Percentiles rank a stretch among this genome's conserved stretches.
Conservation (phyloP, 2,113 vertebrate genomes). For the Eonycteris spelaea region DNA sequence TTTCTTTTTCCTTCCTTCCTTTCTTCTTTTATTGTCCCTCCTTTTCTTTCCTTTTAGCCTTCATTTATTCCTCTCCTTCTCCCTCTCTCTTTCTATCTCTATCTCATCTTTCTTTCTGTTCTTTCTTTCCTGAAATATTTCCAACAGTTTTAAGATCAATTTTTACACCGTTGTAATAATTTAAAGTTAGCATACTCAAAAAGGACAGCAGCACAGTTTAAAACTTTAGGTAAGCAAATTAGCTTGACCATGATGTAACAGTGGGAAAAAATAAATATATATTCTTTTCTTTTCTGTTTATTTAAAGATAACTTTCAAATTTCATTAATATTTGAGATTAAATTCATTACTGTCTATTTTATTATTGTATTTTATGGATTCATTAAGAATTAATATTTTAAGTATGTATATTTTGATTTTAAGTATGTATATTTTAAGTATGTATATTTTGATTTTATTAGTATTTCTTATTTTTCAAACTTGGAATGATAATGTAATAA, state of each 20-base stretch:
- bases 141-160: not conserved
- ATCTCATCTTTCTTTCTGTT: not conserved
- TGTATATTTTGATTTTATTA: not conserved
- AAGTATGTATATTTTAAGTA: not conserved
- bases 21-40: not conserved
- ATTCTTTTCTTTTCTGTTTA: not conserved
- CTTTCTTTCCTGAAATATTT: not conserved
- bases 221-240: not conserved
- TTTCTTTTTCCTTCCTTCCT: not conserved
- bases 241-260: not conserved
- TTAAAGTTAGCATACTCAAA: not conserved
- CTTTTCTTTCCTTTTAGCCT: not conserved
- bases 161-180: not conserved
- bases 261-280: not conserved
- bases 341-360: not conserved
- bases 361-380: not conserved
- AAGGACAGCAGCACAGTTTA: not conserved
- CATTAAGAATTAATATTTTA: not conserved
- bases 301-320: not conserved
- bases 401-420: not conserved
- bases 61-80: accelerated
- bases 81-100: not conserved
- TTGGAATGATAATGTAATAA: not conserved
- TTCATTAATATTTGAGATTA: not conserved
- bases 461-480: not conserved